These are phyloP conservation scores for Rhynchomys soricoides DNA, from an alignment of 2,113 vertebrate genomes.

Conservation along the genomic window DNA sequence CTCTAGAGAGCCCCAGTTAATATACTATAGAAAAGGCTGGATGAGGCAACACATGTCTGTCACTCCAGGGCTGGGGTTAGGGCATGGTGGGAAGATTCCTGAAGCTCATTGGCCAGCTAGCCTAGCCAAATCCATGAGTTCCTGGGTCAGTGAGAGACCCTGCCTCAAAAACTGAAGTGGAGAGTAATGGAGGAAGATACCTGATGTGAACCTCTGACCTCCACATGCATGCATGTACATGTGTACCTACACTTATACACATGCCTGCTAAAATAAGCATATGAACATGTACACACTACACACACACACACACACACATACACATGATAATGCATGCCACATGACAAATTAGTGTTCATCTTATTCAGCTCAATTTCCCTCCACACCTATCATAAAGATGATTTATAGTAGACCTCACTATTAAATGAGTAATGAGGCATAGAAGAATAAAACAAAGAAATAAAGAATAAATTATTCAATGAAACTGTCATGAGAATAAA, in stretches of 20 bases:
- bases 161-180: background rate
- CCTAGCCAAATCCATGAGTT: background rate
- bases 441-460: background rate
- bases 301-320: background rate
- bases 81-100: background rate
- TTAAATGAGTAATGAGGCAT: background rate
- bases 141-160: background rate
- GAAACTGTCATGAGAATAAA: slow-evolving; percentile 9
- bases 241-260: too few relatives aligned
- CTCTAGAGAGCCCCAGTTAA: background rate
- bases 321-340: background rate
- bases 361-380: background rate
- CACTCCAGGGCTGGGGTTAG: background rate
- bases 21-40: background rate
- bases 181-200: background rate
- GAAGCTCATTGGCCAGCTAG: background rate
- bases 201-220: background rate
- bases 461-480: background rate
- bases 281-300: background rate
- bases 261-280: background rate
- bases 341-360: background rate
- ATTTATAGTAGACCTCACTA: background rate
- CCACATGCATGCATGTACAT: background rate
- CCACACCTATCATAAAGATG: background rate
- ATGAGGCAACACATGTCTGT: background rate